Evolutionary conservation across 2,888 invertebrate species (phyloP), one percentile per base, ranked within the genome.

Genomic region (Tinea pellionella): DNA sequence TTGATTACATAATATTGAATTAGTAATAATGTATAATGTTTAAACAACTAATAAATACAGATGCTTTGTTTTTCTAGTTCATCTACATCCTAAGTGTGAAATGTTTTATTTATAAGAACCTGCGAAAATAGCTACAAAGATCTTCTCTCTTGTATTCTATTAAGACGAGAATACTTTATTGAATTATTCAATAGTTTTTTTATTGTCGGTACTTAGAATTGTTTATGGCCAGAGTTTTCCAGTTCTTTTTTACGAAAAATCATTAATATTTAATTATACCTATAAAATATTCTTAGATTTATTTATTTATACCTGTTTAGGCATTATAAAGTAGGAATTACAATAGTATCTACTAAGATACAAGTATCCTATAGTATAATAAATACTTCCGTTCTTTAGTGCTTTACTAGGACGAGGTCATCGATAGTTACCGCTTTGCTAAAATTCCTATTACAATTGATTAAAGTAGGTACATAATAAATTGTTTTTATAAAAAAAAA

Each of bases 371-470:
- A 37, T 37, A 37, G 37, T 37, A 6, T 37, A 37, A 37, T 37
- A 37, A 37, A 37, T 47, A 47, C 47, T 47, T 16, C 47, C 47
- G 47, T 47, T 47, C 15, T 47, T 15, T 47, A 47, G 47, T 47
- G 6, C 15, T 47, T 15, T 47, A 47, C 13, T 37, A 37, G 47
- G 15, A 16, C 47, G 47, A 47, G 47, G 47, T 47, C 47, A 15
- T 6, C 47, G 47, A 16, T 16, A 16, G 47, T 47, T 16, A 47
- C 15, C 47, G 47, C 16, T 6, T 47, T 47, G 47, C 47, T 47
- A 47, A 47, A 47, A 47, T 16, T 16, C 47, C 47, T 13, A 47
- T 13, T 16, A 24, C 47, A 47, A 47, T 47, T 47, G 47, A 47
- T 47, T 47, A 16, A 47, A 47, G 2, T 37, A 30, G 3, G 8